A percentile compares a stretch with the other conserved stretches of the same genome.
phyloP scores from a whole-genome alignment of 2,113 vertebrate species.

The Psilopsiagon aymara region DNA sequence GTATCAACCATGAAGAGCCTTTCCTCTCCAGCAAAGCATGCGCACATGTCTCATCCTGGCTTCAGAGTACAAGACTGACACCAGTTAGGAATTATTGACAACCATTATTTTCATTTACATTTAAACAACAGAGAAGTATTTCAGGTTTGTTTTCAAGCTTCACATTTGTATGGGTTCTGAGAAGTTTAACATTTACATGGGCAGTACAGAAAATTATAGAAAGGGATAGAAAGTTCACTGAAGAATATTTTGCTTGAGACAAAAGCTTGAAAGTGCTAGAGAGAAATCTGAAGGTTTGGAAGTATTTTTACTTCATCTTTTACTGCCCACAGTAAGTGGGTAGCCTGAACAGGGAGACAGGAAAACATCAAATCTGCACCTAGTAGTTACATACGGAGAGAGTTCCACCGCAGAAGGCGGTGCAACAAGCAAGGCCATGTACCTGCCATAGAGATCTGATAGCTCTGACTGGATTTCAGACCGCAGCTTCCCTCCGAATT shows the following conservation, averaged over 20 bases:
- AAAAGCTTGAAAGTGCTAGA: neutral
- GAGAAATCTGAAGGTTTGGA: neutral
- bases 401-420: neutral
- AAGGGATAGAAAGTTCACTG: neutral
- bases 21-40: neutral
- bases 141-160: neutral
- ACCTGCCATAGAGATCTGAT: neutral
- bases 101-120: neutral
- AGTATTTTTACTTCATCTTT: neutral
- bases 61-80: neutral
- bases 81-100: neutral
- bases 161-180: neutral
- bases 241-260: neutral
- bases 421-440: neutral
- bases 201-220: neutral
- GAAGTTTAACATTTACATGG: neutral
- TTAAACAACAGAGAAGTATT: neutral
- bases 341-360: neutral
- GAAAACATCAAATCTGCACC: neutral
- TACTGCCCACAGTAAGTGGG: neutral
- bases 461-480: neutral
- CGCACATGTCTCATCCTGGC: neutral
- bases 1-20: neutral
- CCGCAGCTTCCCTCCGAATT: constrained; percentile 69
- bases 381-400: neutral